Base-by-base conservation (phyloP, 2,797 vertebrate genomes). In the Tympanoctomys barrerae region DNA sequence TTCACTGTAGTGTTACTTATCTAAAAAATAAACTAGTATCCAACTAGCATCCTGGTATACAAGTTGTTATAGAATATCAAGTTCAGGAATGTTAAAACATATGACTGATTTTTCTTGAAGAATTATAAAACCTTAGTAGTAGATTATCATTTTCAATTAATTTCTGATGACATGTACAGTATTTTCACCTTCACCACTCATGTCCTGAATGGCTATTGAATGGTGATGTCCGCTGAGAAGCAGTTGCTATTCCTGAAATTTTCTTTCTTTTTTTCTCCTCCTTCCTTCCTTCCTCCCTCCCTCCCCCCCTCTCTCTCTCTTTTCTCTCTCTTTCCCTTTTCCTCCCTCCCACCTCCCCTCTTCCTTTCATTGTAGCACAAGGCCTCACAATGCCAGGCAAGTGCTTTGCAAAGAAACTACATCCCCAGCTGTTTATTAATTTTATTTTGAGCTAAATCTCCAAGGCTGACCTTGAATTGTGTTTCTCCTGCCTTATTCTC, bases 71-170 rank as follows among this genome's bases (percentile, higher is more conserved):
- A 83, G n/a, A 94, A 62, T 4, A 19, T 84, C 24, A 90, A 75
- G 46, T 68, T 92, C 87, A 80, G 59, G 24, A 84, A 71, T 52
- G 62, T 89, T 92, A 42, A 94, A 94, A 75, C 13, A 71, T 12
- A 12, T 70, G 33, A 24, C 28, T 84, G 26, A 61, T 81, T 94
- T 95, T 95, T 94, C 83, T 80, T 85, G 26, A 89, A n/a, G 12
- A 92, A 77, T 89, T 88, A 90, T 85, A 90, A 79, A 92, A 36
- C 62, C 28, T 90, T 79, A 16, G 13, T 54, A 52, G 88, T 59
- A 71, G 31, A 19, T 61, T 86, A 81, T 36, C 36, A 87, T 77
- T 89, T 93, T 86, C 57, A 84, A 33, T 87, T 71, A 73, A 18
- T 26, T 87, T 96, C 95, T 54, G 68, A 87, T 28, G 87, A 73